These are phyloP conservation scores for Tachina fera DNA, from an alignment of 2,888 invertebrate genomes.

Conservation along the genomic window DNA sequence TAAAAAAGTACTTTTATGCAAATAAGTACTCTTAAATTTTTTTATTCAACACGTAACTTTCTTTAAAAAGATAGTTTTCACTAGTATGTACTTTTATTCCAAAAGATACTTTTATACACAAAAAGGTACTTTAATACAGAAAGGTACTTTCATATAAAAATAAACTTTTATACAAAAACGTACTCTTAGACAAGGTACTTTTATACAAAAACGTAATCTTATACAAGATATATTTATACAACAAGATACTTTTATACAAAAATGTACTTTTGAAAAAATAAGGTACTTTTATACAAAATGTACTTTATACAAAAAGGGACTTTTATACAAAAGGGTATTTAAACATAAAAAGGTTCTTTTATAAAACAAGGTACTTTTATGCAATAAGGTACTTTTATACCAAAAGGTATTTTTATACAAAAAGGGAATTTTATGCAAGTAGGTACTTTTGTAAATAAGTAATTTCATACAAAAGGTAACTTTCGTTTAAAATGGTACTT, in stretches of 20 bases:
- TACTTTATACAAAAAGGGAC: not conserved
- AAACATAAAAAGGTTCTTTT: not conserved
- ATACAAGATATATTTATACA: not conserved
- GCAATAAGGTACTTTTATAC: not conserved
- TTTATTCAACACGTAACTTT: too few species aligned
- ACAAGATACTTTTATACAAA: not conserved
- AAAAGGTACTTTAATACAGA: not conserved
- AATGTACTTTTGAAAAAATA: not conserved
- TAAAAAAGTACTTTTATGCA: too few species aligned
- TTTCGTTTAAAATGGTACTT: not conserved
- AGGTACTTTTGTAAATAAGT: not conserved
- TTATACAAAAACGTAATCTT: not conserved
- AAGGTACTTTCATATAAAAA: too few species aligned
- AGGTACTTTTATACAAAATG: not conserved
- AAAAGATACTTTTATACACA: not conserved
- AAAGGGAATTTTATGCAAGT: not conserved
- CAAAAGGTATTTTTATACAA: not conserved
- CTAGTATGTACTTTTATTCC: not conserved
- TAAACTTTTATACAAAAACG: too few species aligned
- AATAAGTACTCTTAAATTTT: not conserved
- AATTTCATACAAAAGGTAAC: not conserved
- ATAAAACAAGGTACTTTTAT: not conserved
- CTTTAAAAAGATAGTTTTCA: too few species aligned
- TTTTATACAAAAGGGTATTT: not conserved
- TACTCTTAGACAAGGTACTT: too few species aligned